Evolutionary conservation across 2,888 invertebrate species (phyloP).

Genomic region (Aleiodes leptofemur): DNA sequence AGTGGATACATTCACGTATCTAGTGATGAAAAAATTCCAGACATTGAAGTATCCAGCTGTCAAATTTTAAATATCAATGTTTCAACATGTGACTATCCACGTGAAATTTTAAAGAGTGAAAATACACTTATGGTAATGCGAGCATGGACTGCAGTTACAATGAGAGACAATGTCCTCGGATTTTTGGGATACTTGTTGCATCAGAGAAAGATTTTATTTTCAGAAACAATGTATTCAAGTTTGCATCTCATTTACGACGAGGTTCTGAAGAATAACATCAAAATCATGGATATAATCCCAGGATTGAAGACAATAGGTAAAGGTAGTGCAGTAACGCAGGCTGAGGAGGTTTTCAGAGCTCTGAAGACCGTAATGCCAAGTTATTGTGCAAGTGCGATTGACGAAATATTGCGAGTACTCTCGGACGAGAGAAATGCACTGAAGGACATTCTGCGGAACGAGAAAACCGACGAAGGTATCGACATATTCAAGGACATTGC

Average conservation of each 20-base stretch:
- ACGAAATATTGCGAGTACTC: slow-evolving; percentile 44
- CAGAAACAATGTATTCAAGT: slow-evolving; percentile 54
- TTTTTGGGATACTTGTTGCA: slow-evolving; percentile 61
- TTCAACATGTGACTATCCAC: slow-evolving; percentile 54
- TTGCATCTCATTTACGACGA: slow-evolving; percentile 57
- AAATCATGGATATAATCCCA: slow-evolving; percentile 57
- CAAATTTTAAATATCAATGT: slow-evolving; percentile 56
- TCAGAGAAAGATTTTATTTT: slow-evolving; percentile 53
- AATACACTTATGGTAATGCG: slow-evolving; percentile 55
- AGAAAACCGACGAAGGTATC: slow-evolving; percentile 31
- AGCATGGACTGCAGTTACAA: slow-evolving; percentile 57
- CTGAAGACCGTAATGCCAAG: slow-evolving; percentile 43
- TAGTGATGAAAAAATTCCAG: slow-evolving; percentile 40
- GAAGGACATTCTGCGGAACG: slow-evolving; percentile 27
- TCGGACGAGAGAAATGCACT: slow-evolving; percentile 35
- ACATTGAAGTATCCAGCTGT: slow-evolving; percentile 52
- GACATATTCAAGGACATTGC: slow-evolving; percentile 54
- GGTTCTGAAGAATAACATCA: slow-evolving; percentile 56
- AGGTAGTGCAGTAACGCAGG: slow-evolving; percentile 43
- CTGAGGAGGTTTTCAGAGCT: slow-evolving; percentile 48
- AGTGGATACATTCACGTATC: slow-evolving; percentile 50
- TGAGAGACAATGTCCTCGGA: slow-evolving; percentile 60
- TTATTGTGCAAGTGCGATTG: slow-evolving; percentile 49
- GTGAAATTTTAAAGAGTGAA: slow-evolving; percentile 50
- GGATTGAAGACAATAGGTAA: slow-evolving; percentile 49